Base-by-base conservation (phyloP, 1,140 invertebrate species). In the Calycopis cecrops region DNA sequence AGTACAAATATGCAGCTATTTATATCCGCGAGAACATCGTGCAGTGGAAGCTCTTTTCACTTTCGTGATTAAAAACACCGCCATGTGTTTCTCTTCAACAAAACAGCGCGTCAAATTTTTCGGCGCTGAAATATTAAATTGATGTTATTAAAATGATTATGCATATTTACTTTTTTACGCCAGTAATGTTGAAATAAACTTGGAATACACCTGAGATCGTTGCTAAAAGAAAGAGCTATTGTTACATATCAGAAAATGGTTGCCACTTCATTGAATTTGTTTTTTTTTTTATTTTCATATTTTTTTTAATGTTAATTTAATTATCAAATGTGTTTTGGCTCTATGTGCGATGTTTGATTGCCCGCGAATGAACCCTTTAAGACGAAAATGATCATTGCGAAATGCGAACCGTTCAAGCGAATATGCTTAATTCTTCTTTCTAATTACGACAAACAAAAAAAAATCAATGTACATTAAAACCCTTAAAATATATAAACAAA, bases 51-150 rank as follows among this genome's bases (percentile, higher is more conserved):
- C 21, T 28, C 21, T 28, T 28, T 11, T 40, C 38, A 40, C 38
- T 40, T 14, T 14, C 38, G 14, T n/a, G 38, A 40, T 40, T 40
- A 40, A 40, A 40, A 40, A 40, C 38, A 37, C 10, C 35, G 14
- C 38, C 38, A 14, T 40, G 38, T 40, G 38, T 14, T 40, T 40
- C 38, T 40, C 6, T 40, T 40, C 38, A 14, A 14, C n/a, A 11
- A 12, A n/a, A 40, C 38, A 12, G 6, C 6, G 21, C 21, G n/a
- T 40, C 8, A 40, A 40, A 40, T 16, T 40, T 28, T 40, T 14
- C 38, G 12, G 11, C n/a, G n/a, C n/a, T 40, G 21, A 40, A 40
- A 12, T 40, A 40, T 40, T 40, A n/a, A n/a, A n/a, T n/a, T n/a
- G n/a, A n/a, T n/a, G n/a, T n/a, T n/a, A n/a, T n/a, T n/a, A 12